These are phyloP conservation scores for Amblyjoppa fuscipennis DNA, from an alignment of 2,888 invertebrate genomes.

Conservation along the genomic window DNA sequence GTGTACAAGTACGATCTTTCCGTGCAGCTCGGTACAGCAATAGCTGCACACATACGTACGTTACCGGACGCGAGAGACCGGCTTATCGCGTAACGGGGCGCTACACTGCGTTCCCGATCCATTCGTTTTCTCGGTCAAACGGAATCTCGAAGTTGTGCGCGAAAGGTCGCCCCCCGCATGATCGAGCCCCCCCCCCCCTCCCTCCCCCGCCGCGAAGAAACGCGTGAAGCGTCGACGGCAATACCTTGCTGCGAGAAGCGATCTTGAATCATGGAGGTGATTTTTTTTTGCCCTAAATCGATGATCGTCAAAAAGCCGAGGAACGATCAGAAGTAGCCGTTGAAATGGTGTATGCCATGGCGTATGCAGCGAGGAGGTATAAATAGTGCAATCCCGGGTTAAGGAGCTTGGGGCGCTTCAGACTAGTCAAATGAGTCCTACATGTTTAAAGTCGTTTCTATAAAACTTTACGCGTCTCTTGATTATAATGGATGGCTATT, in stretches of 20 bases:
- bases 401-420: no score
- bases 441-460: no score
- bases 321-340: not conserved
- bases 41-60: conserved; percentile 68
- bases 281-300: not conserved
- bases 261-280: not conserved
- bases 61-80: conserved; percentile 81
- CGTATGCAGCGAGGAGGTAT: not conserved
- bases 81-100: conserved; percentile 83
- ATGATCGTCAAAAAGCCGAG: not conserved
- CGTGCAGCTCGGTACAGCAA: conserved; percentile 40
- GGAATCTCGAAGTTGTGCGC: conserved; percentile 82
- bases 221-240: conserved; percentile 27
- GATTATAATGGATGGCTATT: no score
- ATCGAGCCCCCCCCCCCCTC: not conserved
- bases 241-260: conserved; percentile 29
- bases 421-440: no score
- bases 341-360: not conserved
- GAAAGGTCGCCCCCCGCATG: conserved; percentile 49
- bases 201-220: conserved; percentile 19
- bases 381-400: no score
- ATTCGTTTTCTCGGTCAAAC: conserved; percentile 83
- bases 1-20: conserved; percentile 38
- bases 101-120: conserved; percentile 77
- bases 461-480: no score